phyloP scores from a whole-genome alignment of 2,888 invertebrate species.

The Suillia variegata region DNA sequence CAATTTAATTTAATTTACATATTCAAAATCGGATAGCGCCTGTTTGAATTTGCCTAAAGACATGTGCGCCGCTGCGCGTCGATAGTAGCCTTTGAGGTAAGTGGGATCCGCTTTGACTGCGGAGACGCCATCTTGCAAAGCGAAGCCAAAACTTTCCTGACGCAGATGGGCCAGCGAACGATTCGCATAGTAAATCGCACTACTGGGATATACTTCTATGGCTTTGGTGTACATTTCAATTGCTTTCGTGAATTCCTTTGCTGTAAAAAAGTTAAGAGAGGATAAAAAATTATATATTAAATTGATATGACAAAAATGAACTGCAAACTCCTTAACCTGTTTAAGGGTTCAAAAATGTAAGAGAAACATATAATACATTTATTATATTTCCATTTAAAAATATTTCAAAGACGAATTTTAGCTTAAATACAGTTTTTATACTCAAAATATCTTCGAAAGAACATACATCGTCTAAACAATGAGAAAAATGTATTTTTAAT shows the following conservation, averaged over 20 bases:
- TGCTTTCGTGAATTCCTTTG: constrained; percentile 87
- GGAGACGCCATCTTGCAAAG: constrained; percentile 87
- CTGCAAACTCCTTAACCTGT: constrained; percentile 6
- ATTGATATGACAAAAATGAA: too few relatives aligned
- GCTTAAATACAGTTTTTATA: too few relatives aligned
- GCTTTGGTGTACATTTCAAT: constrained; percentile 88
- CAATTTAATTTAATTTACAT: constrained; percentile 65
- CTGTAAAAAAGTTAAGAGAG: constrained; percentile 69
- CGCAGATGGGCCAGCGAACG: constrained; percentile 94
- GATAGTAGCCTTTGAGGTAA: constrained; percentile 96
- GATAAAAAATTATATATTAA: constrained; percentile 10
- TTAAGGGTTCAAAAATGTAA: neutral
- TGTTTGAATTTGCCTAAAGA: constrained; percentile 96
- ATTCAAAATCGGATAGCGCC: constrained; percentile 96
- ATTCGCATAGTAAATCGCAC: constrained; percentile 91
- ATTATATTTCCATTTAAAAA: too few relatives aligned
- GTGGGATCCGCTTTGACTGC: constrained; percentile 87
- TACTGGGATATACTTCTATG: constrained; percentile 81
- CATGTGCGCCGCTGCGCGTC: constrained; percentile 96
- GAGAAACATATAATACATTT: neutral
- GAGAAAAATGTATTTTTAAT: too few relatives aligned
- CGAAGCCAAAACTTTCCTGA: constrained; percentile 94
- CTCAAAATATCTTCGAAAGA: too few relatives aligned
- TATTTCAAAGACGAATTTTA: too few relatives aligned
- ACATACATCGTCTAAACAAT: too few relatives aligned